Percentiles rank a stretch among this genome's conserved stretches.
These are phyloP conservation scores for Planiliza haematocheilus DNA, from an alignment of 2,113 vertebrate genomes.

Conservation along the genomic window DNA sequence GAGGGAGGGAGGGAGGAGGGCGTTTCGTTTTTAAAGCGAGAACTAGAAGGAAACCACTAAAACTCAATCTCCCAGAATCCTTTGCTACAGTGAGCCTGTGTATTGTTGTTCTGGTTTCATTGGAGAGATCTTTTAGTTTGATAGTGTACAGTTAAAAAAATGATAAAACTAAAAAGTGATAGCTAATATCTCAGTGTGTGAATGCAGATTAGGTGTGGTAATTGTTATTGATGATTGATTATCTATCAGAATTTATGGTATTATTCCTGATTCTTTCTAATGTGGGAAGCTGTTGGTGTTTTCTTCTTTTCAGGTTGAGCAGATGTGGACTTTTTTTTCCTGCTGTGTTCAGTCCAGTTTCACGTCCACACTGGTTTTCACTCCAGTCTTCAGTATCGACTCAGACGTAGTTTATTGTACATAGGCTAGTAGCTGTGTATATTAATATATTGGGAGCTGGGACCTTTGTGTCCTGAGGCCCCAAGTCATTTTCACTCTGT, in stretches of 20 bases:
- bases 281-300: constrained; percentile 11
- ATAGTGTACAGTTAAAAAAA: constrained; percentile 47
- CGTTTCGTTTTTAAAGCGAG: too few relatives aligned
- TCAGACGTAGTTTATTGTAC: constrained; percentile 69
- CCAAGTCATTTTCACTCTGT: constrained; percentile 51
- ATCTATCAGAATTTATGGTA: constrained; percentile 59
- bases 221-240: too few relatives aligned
- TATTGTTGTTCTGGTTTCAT: too few relatives aligned
- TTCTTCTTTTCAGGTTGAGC: neutral
- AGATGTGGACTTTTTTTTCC: constrained; percentile 25
- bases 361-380: constrained; percentile 30
- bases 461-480: constrained; percentile 32
- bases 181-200: constrained; percentile 62
- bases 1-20: neutral
- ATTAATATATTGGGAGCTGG: constrained; percentile 82
- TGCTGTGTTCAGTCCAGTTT: neutral
- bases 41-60: constrained; percentile 58
- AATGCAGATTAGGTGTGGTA: constrained; percentile 62
- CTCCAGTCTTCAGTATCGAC: constrained; percentile 19
- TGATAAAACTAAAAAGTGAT: constrained; percentile 28
- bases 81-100: constrained; percentile 80
- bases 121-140: constrained; percentile 37
- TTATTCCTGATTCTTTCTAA: constrained; percentile 29
- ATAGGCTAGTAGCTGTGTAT: constrained; percentile 78
- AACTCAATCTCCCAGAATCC: constrained; percentile 77